These are phyloP conservation scores for Pollachius pollachius DNA, from an alignment of 2,113 vertebrate species.

Conservation along the genomic window DNA sequence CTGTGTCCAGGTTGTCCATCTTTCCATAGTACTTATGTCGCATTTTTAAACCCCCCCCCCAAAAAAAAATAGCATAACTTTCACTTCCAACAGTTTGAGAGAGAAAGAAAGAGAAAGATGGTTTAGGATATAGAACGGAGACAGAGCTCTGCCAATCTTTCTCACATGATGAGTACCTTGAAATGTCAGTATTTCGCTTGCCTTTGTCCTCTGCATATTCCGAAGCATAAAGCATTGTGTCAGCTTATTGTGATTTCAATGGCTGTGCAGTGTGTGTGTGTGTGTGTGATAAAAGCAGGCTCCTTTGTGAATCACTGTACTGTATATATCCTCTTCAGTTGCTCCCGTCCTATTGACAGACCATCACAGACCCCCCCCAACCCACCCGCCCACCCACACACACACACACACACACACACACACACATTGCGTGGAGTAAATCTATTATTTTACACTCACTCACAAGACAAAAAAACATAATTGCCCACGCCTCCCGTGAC, in stretches of 20 bases:
- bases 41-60: too few species aligned
- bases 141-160: constrained; percentile 23
- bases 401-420: constrained; percentile 35
- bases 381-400: neutral
- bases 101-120: too few species aligned
- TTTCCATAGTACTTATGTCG: too few species aligned
- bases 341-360: constrained; percentile 52
- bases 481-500: constrained; percentile 35
- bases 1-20: too few species aligned
- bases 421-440: constrained; percentile 47
- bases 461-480: constrained; percentile 46
- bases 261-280: constrained; percentile 20
- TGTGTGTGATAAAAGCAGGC: constrained; percentile 43
- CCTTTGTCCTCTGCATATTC: constrained; percentile 39
- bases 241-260: constrained; percentile 46
- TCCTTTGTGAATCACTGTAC: constrained; percentile 60
- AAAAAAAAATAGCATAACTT: too few species aligned
- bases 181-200: constrained; percentile 44
- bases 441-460: constrained; percentile 54
- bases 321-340: constrained; percentile 42
- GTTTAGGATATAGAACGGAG: neutral
- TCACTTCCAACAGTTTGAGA: neutral
- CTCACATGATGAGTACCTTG: constrained; percentile 24
- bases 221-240: constrained; percentile 61
- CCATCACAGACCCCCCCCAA: constrained; percentile 30